A percentile compares a stretch with the other conserved stretches of the same genome.
Conservation (phyloP, 2,113 vertebrate genomes). For the Paramisgurnus dabryanus region DNA sequence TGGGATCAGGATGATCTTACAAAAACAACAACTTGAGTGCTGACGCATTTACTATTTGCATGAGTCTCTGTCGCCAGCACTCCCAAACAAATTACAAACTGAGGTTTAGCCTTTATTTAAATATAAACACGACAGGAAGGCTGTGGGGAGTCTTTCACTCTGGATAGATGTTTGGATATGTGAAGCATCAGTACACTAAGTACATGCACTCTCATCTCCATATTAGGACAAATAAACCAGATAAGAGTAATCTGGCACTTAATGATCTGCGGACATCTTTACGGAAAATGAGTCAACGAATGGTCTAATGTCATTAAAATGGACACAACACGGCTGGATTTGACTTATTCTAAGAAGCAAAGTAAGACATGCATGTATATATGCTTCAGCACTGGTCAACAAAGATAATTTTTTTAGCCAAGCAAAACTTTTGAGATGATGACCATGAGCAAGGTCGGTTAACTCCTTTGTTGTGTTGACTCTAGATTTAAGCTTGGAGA, state of each 20-base stretch:
- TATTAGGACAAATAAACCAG: constrained; percentile 43
- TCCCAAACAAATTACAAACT: not conserved
- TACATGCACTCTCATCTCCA: constrained; percentile 38
- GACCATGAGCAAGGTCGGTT: too few relatives aligned
- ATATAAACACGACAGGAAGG: not conserved
- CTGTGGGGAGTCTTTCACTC: not conserved
- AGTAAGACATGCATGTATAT: too few relatives aligned
- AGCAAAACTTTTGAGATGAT: too few relatives aligned
- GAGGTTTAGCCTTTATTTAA: constrained; percentile 7
- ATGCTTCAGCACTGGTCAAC: too few relatives aligned
- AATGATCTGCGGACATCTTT: not conserved
- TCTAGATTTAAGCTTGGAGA: too few relatives aligned
- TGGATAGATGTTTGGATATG: constrained; percentile 17
- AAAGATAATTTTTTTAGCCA: too few relatives aligned
- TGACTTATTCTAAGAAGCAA: too few relatives aligned
- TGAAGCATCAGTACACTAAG: constrained; percentile 16
- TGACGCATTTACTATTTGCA: not conserved
- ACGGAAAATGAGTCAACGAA: not conserved
- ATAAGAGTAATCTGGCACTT: constrained; percentile 6
- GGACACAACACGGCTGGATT: too few relatives aligned
- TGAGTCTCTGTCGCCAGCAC: not conserved
- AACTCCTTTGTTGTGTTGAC: too few relatives aligned
- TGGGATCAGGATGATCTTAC: not conserved
- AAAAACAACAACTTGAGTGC: constrained; percentile 3
- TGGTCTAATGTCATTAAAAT: too few relatives aligned